Evolutionary conservation across 53 echinoderm and acorn worm genomes (phyloP), one percentile per base, ranked within the genome.

Genomic region (Mesocentrotus franciscanus): DNA sequence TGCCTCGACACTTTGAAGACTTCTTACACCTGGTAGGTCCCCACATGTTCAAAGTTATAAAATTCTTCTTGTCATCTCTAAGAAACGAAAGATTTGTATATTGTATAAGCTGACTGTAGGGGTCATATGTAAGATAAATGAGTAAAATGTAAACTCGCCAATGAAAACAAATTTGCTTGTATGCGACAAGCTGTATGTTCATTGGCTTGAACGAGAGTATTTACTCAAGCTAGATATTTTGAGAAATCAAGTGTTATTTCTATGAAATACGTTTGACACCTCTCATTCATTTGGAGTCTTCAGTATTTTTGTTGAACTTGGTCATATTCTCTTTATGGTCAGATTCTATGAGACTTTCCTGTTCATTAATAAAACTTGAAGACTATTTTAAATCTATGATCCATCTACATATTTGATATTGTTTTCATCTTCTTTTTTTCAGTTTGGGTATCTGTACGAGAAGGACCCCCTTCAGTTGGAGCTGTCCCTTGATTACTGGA

Each of bases 1-100:
- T 97, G 13, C 97, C 98, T 8, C 71, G 97, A 66, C 95, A 99
- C 92, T 99, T 99, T 97, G 97, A 99, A 95, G 97, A 99, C 70
- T 98, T 99, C 97, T 95, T 99, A 97, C 97, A 96, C 83, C 78
- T 99, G 95, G 99, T 99, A 97, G 93, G 95, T 68, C 32, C 18
- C 11, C 27, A 0, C 58, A 27, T 90, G 56, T 9, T 8, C 56
- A 85, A 85, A 55, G 1, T 71, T 71, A 71, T 24, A 16, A 55
- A 29, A 83, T 83, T 16, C 26, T 2, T 32, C 14, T 81, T 27
- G 10, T 16, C 27, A 17, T 83, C 35, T 35, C 18, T 79, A 8
- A 13, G 22, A 33, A 81, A 10, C 3, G 0, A 12, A 60, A 60
- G 0, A 60, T 60, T 15, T 60, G 13, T 60, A 60, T 60, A 10